These are phyloP conservation scores for Therioaphis trifolii DNA, from an alignment of 2,888 invertebrate genomes.

Conservation along the genomic window DNA sequence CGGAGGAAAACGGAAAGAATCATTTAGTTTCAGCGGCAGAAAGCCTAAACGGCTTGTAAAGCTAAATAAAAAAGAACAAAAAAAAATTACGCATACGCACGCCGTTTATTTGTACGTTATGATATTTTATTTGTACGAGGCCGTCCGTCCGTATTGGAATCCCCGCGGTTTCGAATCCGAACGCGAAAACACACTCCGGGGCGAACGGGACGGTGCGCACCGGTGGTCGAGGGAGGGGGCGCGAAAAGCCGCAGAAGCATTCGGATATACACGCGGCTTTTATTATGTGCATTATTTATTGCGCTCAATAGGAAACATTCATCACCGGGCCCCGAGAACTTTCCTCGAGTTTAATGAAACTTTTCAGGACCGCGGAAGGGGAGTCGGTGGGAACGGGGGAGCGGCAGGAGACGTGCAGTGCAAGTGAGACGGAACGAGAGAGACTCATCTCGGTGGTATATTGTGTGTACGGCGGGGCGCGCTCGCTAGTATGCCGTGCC, in stretches of 20 bases:
- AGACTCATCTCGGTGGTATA: not conserved
- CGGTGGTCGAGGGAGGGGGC: not conserved
- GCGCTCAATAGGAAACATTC: constrained; percentile 62
- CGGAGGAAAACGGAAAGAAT: not conserved
- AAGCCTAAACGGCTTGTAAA: not conserved
- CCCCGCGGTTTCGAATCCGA: constrained; percentile 14
- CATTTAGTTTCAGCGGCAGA: not conserved
- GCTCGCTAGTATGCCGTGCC: too few relatives aligned
- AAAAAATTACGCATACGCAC: too few relatives aligned
- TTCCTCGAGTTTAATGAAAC: constrained; percentile 59
- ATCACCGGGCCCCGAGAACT: constrained; percentile 50
- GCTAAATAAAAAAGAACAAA: too few relatives aligned
- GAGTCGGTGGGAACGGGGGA: too few relatives aligned
- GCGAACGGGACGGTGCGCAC: not conserved
- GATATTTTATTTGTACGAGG: too few relatives aligned
- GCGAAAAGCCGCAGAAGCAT: constrained; percentile 46
- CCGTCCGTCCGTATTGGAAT: not conserved
- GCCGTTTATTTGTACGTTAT: too few relatives aligned
- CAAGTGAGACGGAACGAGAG: not conserved
- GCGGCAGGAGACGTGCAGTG: too few relatives aligned
- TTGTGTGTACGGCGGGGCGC: not conserved
- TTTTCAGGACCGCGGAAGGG: constrained; percentile 26
- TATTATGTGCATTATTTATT: constrained; percentile 62
- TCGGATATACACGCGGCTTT: constrained; percentile 45
- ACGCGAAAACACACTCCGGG: constrained; percentile 17